Conservation (phyloP, 92 coral and sea anemone species). For the Isaurus tuberculatus region DNA sequence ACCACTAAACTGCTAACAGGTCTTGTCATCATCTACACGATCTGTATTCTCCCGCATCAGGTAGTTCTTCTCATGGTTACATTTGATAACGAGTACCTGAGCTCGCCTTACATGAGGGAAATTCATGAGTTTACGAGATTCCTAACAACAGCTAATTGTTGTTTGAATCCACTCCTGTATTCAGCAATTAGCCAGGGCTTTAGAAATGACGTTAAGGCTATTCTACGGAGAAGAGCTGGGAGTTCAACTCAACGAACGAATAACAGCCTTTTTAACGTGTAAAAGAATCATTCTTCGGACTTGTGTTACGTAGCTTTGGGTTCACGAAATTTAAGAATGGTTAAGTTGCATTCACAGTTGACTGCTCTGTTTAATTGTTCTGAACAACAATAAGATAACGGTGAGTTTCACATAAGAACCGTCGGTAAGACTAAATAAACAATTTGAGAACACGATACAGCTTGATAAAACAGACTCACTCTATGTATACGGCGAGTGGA, state of each 20-base stretch:
- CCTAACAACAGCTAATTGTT: slow-evolving; percentile 77
- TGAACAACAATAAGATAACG: too few relatives aligned
- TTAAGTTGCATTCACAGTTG: too few relatives aligned
- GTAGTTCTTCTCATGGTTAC: slow-evolving; percentile 72
- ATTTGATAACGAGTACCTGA: slow-evolving; percentile 54
- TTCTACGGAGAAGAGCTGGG: not conserved
- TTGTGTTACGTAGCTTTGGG: too few relatives aligned
- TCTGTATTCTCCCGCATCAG: slow-evolving; percentile 78
- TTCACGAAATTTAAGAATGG: too few relatives aligned
- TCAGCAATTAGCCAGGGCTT: slow-evolving; percentile 72
- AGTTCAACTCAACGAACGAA: slow-evolving; percentile 11
- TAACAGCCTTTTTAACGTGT: slow-evolving; percentile 5
- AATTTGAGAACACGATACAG: too few relatives aligned
- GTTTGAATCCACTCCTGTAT: slow-evolving; percentile 76
- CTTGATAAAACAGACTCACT: too few relatives aligned
- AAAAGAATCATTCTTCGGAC: too few relatives aligned
- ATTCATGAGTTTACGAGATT: slow-evolving; percentile 82
- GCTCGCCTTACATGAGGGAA: slow-evolving; percentile 65
- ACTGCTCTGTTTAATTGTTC: too few relatives aligned
- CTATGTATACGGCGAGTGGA: too few relatives aligned
- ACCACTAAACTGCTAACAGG: slow-evolving; percentile 84
- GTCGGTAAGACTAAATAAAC: too few relatives aligned
- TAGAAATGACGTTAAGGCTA: slow-evolving; percentile 64
- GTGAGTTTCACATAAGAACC: too few relatives aligned
- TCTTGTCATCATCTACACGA: slow-evolving; percentile 70